Conservation (phyloP, 1,140 invertebrate species). For the Drosophila watanabei region DNA sequence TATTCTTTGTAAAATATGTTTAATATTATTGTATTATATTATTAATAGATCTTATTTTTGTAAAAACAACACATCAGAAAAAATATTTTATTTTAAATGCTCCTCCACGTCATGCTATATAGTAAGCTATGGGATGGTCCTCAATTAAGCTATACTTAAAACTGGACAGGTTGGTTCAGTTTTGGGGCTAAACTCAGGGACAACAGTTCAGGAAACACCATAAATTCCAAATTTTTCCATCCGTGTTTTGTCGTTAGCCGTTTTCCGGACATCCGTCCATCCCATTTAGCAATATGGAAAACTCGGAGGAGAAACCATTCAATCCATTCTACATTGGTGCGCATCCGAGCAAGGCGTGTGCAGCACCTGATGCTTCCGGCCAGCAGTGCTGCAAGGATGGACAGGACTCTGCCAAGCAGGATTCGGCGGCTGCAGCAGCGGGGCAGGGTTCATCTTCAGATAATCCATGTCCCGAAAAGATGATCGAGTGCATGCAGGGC, state of each 20-base stretch:
- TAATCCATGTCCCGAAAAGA: constrained; percentile 9
- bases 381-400: constrained; percentile 21
- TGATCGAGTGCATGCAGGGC: constrained; percentile 12
- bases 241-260: constrained; percentile 10
- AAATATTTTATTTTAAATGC: too few relatives aligned
- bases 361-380: constrained; percentile 2
- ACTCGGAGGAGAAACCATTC: constrained; percentile 13
- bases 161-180: constrained; percentile 1
- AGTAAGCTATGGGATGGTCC: background rate
- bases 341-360: constrained; percentile 56
- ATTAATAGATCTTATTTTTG: too few relatives aligned
- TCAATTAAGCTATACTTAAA: background rate
- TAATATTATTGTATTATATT: too few relatives aligned
- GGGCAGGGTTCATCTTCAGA: background rate
- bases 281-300: background rate
- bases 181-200: constrained; percentile 33
- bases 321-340: constrained; percentile 74
- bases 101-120: background rate
- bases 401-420: background rate
- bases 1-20: too few relatives aligned
- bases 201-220: constrained; percentile 21
- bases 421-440: background rate
- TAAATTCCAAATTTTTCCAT: constrained; percentile 37
- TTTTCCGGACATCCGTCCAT: background rate
- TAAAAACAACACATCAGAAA: too few relatives aligned